Evolutionary conservation across 1,140 invertebrate genomes (phyloP), one percentile per base, ranked within the genome.

Genomic region (Caenorhabditis briggsae): DNA sequence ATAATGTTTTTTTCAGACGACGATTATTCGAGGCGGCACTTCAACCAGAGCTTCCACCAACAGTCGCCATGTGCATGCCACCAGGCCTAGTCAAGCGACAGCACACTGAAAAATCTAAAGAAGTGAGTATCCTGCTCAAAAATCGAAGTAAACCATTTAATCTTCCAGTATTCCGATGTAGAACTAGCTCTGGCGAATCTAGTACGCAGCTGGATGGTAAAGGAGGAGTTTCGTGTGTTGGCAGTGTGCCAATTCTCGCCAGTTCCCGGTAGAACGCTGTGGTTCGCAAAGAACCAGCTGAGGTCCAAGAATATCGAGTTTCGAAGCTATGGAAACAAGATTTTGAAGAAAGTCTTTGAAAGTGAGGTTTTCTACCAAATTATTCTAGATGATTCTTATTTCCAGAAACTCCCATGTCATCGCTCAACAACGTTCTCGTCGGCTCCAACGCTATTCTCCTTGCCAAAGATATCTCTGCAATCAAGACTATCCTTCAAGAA

Each of bases 271-370:
- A n/a, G 90, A 33, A 86, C 86, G 20, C 82, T 89, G 7, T 87
- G 84, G 83, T 87, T 90, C 18, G 82, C 88, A 0, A 88, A 70
- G 25, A 90, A 90, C 82, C 90, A 90, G 84, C 89, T 90, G 59
- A 65, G 90, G 23, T 23, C 90, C 18, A 89, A 90, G 53, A 87
- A 85, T 18, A 53, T 90, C 12, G 88, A 90, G 41, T 89, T 89
- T 46, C 46, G 86, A 18, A 84, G 59, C 41, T 90, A 90, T 85
- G 85, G 84, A 20, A 84, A 86, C 46, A 84, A 87, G 48, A 90
- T 90, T 23, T 85, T 90, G 84, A 85, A 78, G 20, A 90, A 90
- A 53, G 83, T 90, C 8, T 89, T 90, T 58, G 89, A 90, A 83
- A 84, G 83, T 55, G 6, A 25, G 64, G 43, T 53, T 61, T 59